Conservation (phyloP, 92 coral and sea anemone species). For the Paragorgia papillata region DNA sequence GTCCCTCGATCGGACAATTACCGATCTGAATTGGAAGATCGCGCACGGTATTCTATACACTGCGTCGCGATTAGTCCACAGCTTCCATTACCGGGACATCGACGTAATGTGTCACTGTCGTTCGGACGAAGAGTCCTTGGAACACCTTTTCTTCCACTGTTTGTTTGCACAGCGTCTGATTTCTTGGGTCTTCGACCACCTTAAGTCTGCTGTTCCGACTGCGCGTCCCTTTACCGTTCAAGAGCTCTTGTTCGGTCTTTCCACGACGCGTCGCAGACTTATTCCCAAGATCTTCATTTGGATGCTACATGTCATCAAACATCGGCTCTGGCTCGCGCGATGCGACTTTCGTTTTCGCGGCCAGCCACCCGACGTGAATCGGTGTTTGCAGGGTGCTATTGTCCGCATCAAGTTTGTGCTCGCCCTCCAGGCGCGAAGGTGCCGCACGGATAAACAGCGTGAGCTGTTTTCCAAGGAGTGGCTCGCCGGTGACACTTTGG, state of each 20-base stretch:
- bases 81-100: conserved; percentile 1
- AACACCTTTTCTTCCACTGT: conserved; percentile 20
- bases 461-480: no score
- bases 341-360: conserved; percentile 34
- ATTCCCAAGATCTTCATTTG: conserved; percentile 14
- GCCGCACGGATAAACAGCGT: no score
- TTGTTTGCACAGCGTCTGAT: background rate
- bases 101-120: background rate
- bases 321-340: conserved; percentile 16
- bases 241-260: conserved; percentile 53
- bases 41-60: conserved; percentile 8
- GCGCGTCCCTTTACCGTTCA: background rate
- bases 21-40: conserved; percentile 27
- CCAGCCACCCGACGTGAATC: background rate
- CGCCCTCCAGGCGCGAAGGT: no score
- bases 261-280: background rate
- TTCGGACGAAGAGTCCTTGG: conserved; percentile 1
- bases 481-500: no score
- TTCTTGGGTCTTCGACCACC: background rate
- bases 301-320: background rate
- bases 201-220: background rate
- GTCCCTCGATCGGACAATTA: background rate
- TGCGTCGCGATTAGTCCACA: background rate
- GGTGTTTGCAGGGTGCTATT: no score
- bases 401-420: no score